Percentiles rank a stretch among this genome's conserved stretches.
These are phyloP conservation scores for Pristionchus mayeri DNA, from an alignment of 2,888 invertebrate species.

Conservation along the genomic window DNA sequence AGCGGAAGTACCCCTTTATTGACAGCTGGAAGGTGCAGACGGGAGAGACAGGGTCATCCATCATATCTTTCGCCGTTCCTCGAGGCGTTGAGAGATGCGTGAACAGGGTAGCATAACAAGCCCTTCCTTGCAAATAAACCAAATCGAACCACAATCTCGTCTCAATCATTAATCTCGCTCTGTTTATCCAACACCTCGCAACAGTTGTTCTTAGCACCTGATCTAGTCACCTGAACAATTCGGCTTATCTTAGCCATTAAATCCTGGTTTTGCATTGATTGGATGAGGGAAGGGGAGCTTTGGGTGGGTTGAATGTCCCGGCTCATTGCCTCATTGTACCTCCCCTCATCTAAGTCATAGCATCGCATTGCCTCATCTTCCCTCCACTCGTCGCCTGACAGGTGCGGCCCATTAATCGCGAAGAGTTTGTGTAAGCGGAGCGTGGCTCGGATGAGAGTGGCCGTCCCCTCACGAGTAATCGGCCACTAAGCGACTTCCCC, in stretches of 20 bases:
- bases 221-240: neutral
- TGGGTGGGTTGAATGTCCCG: neutral
- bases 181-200: slow-evolving; percentile 33
- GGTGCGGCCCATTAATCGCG: slow-evolving; percentile 49
- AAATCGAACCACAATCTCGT: neutral
- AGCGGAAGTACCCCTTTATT: too few relatives aligned
- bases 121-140: too few relatives aligned
- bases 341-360: neutral
- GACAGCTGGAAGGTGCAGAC: neutral
- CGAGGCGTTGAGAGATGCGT: too few relatives aligned
- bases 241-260: neutral
- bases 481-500: slow-evolving; percentile 36
- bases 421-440: slow-evolving; percentile 49
- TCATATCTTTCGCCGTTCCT: too few relatives aligned
- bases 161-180: slow-evolving; percentile 28
- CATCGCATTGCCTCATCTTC: slow-evolving; percentile 28
- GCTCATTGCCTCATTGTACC: slow-evolving; percentile 4
- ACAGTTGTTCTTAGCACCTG: slow-evolving; percentile 19
- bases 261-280: neutral
- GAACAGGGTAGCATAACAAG: too few relatives aligned
- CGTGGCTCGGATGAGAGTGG: slow-evolving; percentile 32
- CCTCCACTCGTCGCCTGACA: slow-evolving; percentile 12
- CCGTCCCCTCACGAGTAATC: slow-evolving; percentile 32
- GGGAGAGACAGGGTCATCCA: neutral
- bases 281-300: neutral